Evolutionary conservation across 2,888 invertebrate species (phyloP).

Genomic region (Nebria brevicollis): DNA sequence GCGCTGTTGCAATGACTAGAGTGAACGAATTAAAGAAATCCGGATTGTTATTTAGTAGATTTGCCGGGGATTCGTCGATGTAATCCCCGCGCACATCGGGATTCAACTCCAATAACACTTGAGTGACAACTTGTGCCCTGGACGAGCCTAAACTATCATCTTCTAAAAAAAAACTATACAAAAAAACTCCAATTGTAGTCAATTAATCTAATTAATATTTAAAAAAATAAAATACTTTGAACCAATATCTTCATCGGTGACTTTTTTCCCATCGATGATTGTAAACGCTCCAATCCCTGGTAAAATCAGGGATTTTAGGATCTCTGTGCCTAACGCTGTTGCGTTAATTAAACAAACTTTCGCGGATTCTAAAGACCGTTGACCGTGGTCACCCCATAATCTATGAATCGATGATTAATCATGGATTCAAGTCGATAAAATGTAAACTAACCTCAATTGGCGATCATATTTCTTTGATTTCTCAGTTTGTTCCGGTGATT

Average conservation of each 20-base stretch:
- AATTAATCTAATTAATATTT: background rate
- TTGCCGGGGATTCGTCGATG: conserved; percentile 88
- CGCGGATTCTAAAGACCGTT: conserved; percentile 85
- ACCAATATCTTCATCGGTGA: conserved; percentile 92
- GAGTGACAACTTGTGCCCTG: conserved; percentile 84
- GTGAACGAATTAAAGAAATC: conserved; percentile 89
- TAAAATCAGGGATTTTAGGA: conserved; percentile 92
- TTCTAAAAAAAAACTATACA: conserved; percentile 90
- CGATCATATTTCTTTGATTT: conserved; percentile 80
- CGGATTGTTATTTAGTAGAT: conserved; percentile 84
- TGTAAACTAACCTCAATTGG: conserved; percentile 66
- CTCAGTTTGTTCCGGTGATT: conserved; percentile 74
- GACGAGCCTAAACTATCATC: conserved; percentile 82
- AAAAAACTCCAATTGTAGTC: conserved; percentile 19
- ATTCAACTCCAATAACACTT: conserved; percentile 88
- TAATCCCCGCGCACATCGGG: conserved; percentile 92
- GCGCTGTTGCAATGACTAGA: conserved; percentile 83
- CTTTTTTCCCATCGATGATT: conserved; percentile 88
- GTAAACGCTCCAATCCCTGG: conserved; percentile 95
- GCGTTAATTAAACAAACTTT: conserved; percentile 95
- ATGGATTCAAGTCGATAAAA: background rate
- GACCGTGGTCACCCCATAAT: conserved; percentile 99
- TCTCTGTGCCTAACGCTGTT: conserved; percentile 92
- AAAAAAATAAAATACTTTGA: conserved; percentile 74
- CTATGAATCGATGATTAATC: conserved; percentile 61